Base-by-base conservation (phyloP, 2,797 vertebrate species). In the Sebastes diploproa region DNA sequence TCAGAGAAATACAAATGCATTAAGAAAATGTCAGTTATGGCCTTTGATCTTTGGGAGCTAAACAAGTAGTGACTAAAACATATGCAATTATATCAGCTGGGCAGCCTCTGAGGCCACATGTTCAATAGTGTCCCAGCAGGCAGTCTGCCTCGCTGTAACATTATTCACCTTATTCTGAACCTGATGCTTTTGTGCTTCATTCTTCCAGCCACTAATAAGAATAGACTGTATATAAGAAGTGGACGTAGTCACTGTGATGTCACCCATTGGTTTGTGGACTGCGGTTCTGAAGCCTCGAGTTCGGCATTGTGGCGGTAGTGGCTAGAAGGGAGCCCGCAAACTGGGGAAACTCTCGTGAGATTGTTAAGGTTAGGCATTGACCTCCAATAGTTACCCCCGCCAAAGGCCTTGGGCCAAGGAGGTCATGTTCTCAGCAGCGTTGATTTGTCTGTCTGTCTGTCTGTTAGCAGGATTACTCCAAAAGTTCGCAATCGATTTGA, bases 51-150 rank as follows among this genome's bases (percentile, higher is more conserved):
- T 16, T 6, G 20, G 27, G 59, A 88, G 85, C 80, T 70, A 80
- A 91, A 92, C 42, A 77, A 89, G 81, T 7, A 77, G 82, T 30
- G 85, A 89, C 86, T 71, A 59, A 88, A 90, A 85, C 83, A 84
- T 67, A 77, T 86, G 82, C 85, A 89, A 74, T 90, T 88, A 88
- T 81, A 91, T 88, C 81, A 77, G 73, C 78, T 25, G 75, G 63
- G 65, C 62, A 68, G 78, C 73, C 80, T 86, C 62, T 30, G 77
- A 80, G 75, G 76, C 80, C 82, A 75, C 69, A 81, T 84, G 86
- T 78, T 85, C 69, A 74, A 18, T 2, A 4, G 72, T 59, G 83
- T 84, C 81, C 76, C 63, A 62, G 63, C 61, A 64, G 65, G 22
- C 81, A 30, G 65, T 64, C 77, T 76, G 82, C 67, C 66, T 87